Evolutionary conservation across 2,797 vertebrate genomes (phyloP), one percentile per base, ranked within the genome.

Genomic region (Numenius phaeopus): DNA sequence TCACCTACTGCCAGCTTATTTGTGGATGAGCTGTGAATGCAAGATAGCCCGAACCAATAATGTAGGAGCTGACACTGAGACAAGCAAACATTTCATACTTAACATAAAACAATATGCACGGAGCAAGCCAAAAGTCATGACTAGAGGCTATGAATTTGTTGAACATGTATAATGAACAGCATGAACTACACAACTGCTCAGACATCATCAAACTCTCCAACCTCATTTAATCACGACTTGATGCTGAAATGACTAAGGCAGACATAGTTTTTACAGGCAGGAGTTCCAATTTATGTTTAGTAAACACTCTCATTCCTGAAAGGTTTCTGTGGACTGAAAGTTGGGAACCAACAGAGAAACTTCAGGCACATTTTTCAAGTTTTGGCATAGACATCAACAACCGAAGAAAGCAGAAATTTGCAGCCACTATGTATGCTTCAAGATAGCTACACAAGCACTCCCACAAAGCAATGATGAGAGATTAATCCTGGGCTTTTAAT

Each of bases 41-140:
- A 76, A 62, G 46, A 69, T 34, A 83, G 30, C 26, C 54, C 50
- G 78, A 77, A 75, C 39, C 54, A 78, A 52, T 12, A n/a, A 72
- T 42, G 49, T 37, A 90, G 32, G 70, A 81, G 21, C 39, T 92
- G 83, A 84, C 42, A 65, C 18, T 22, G 15, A 91, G 61, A 54
- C 47, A 87, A 80, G 49, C 21, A 94, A 95, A 76, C 42, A 69
- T 75, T 83, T 54, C 27, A 34, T 72, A 67, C 22, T 75, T 65
- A 81, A 66, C 1, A 1, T 75, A 78, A 75, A 91, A n/a, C 62
- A 58, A 30, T 81, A 82, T 26, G 29, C 49, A 75, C 0, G 1
- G 23, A 88, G 20, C 26, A 86, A 95, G 65, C 52, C 90, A 90
- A 61, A 96, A 94, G n/a, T 78, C 52, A 11, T 85, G 76, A 65